Evolutionary conservation across 1,140 invertebrate species (phyloP), one percentile per base, ranked within the genome.

Genomic region (Formica exsecta): DNA sequence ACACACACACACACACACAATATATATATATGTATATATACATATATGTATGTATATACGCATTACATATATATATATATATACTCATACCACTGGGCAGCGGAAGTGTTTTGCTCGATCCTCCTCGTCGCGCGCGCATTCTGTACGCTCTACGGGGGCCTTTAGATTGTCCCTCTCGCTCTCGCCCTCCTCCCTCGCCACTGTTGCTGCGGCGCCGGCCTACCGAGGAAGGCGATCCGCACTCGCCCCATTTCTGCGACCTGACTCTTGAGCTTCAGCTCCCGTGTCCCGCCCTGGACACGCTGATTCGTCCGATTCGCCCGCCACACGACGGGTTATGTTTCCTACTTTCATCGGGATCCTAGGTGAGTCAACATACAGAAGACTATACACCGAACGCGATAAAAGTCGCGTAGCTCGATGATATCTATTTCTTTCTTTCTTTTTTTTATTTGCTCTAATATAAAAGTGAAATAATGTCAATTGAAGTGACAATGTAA

Each of bases 281-380:
- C 44, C 77, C n/a, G 48, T 87, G 80, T 71, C 80, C 76, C 86
- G 79, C 84, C 86, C 84, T 85, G 89, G 75, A 90, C 89, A 84
- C 64, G 8, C 64, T 70, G 74, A 86, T 86, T 90, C 74, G 81
- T 79, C 89, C 87, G 89, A 80, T 91, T 92, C 91, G 84, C 92
- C 91, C 92, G 92, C 90, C 91, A 93, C 91, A 92, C 87, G 91
- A 93, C 93, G 93, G 96, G 96, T 97, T 97, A 97, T 97, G 96
- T 97, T 97, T 97, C 96, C 96, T 95, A 96, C 96, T 96, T 96
- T 96, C 95, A 96, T 96, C 94, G 96, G 96, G 92, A 97, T 96
- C 94, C 95, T 97, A 96, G 96, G 96, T 97, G 94, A 96, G 96
- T 95, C 9, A 13, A n/a, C 41, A 1, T 22, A 7, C 29, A 16